Evolutionary conservation across 2,888 invertebrate genomes (phyloP), one percentile per base, ranked within the genome.

Genomic region (Copidosoma aretas): DNA sequence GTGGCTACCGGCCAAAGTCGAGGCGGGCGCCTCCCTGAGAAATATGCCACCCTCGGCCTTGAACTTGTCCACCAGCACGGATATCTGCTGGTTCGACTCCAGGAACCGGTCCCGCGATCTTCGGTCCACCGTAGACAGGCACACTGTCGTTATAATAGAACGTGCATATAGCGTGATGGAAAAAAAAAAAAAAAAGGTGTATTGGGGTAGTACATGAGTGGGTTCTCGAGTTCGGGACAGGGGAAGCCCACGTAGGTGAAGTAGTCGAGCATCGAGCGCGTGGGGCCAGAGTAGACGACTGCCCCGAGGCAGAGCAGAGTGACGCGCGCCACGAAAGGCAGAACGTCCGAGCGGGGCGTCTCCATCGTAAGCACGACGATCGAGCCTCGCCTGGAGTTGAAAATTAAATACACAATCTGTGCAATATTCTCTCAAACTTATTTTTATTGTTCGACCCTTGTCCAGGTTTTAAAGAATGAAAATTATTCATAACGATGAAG

Each of bases 171-270:
- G n/a, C 49, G 17, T 14, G 10, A 15, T 51, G 17, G 49, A n/a
- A n/a, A n/a, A 0, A 10, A n/a, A n/a, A 52, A 52, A 21, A 21
- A 52, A n/a, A 21, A 52, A 17, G 21, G 8, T 52, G 52, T 10
- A 41, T 41, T 8, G 14, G 41, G 86, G 81, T 97, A 98, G 84
- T 97, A 98, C 93, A 97, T 97, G n/a, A 98, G 87, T 0, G 98
- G 98, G 84, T 98, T 98, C 81, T 98, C 98, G 60, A 97, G 86
- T 80, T 96, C 94, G 0, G 98, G 98, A 83, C 98, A 98, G 0
- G 97, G 97, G 82, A 97, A 97, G 1, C 98, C 98, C 75, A 98
- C 95, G 73, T 92, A 92, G 66, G 94, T 92, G 84, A 98, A 98
- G 84, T 98, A 98, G 80, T 95, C 94, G 70, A 98, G 86, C 89